A percentile compares a stretch with the other conserved stretches of the same genome.
phyloP scores from a whole-genome alignment of 2,113 vertebrate genomes.

The Bothrops jararaca region DNA sequence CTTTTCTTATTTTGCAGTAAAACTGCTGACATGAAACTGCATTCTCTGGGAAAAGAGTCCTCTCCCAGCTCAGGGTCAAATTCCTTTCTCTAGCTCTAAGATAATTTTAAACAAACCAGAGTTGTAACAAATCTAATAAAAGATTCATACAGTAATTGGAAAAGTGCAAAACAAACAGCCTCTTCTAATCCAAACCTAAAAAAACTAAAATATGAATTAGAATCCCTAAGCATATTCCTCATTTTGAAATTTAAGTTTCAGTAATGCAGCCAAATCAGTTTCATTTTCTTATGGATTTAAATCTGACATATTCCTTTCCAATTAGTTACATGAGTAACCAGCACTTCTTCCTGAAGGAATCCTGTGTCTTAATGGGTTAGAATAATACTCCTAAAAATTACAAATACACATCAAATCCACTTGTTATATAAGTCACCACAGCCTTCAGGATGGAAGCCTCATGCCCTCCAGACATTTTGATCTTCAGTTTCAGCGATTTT shows the following conservation, averaged over 20 bases:
- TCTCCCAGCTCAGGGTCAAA: slow-evolving; percentile 52
- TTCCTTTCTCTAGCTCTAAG: slow-evolving; percentile 46
- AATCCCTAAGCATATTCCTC: neutral
- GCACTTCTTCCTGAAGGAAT: neutral
- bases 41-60: slow-evolving; percentile 42
- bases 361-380: neutral
- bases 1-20: neutral
- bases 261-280: neutral
- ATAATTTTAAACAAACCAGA: slow-evolving; percentile 47
- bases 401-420: neutral
- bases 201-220: neutral
- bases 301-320: neutral
- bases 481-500: neutral
- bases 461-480: neutral
- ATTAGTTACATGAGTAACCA: neutral
- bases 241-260: neutral
- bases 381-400: neutral
- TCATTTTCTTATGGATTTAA: neutral
- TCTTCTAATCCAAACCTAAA: neutral
- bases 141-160: neutral
- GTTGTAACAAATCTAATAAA: neutral
- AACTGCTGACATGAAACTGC: slow-evolving; percentile 26
- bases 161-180: neutral
- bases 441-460: neutral
- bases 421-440: neutral